phyloP scores from a whole-genome alignment of 2,888 invertebrate genomes.

The Zygothrica quintamaculata region DNA sequence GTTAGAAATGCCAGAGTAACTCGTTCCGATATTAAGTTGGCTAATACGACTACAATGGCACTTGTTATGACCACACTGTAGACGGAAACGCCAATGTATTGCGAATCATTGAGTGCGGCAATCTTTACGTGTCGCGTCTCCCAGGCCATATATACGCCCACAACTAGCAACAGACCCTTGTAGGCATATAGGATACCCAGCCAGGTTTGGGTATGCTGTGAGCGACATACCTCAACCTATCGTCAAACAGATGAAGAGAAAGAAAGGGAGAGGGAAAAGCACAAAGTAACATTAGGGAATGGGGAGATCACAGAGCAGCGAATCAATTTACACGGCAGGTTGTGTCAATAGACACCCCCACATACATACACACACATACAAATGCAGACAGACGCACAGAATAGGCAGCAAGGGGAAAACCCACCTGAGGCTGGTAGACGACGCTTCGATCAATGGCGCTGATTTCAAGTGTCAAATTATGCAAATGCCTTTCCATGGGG shows the following conservation, averaged over 20 bases:
- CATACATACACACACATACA: background rate
- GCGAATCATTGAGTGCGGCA: conserved; percentile 95
- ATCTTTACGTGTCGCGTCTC: conserved; percentile 96
- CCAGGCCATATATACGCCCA: conserved; percentile 98
- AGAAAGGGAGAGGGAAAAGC: background rate
- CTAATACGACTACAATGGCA: conserved; percentile 93
- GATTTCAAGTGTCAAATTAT: conserved; percentile 92
- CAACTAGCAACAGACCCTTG: conserved; percentile 93
- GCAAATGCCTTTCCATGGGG: conserved; percentile 93
- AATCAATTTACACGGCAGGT: conserved; percentile 28
- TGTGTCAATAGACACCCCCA: conserved; percentile 4
- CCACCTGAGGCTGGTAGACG: conserved; percentile 93
- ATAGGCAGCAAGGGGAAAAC: too few species aligned
- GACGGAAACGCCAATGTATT: conserved; percentile 96
- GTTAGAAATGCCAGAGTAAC: conserved; percentile 92
- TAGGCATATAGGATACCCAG: conserved; percentile 95
- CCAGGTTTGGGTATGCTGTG: conserved; percentile 95
- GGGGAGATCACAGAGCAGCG: conserved; percentile 21
- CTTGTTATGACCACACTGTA: conserved; percentile 96
- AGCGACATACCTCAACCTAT: conserved; percentile 95
- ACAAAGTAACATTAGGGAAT: conserved; percentile 14
- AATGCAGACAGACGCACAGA: background rate
- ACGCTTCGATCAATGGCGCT: conserved; percentile 91
- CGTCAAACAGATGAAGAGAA: conserved; percentile 64
- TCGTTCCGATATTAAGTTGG: conserved; percentile 93